These are phyloP conservation scores for Luscinia luscinia DNA, from an alignment of 2,797 vertebrate species.

Conservation along the genomic window DNA sequence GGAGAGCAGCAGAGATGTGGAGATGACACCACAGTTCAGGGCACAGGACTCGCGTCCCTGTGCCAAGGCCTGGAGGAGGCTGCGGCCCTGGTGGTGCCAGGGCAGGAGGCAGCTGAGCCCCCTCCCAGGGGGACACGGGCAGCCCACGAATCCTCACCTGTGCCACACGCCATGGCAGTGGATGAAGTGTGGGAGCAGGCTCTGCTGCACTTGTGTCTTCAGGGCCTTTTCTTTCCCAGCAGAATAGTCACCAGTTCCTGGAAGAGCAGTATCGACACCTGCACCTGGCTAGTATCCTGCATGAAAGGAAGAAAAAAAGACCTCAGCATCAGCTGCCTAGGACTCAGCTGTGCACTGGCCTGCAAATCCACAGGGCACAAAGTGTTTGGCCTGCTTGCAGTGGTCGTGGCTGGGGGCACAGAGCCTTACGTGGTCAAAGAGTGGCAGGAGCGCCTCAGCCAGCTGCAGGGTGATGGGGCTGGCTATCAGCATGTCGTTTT, in stretches of 20 bases:
- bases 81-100: too few species aligned
- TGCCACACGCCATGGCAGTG: accelerated
- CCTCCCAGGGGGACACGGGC: too few species aligned
- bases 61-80: too few species aligned
- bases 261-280: neutral
- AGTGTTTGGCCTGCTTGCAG: neutral
- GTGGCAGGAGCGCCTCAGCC: accelerated
- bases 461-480: neutral
- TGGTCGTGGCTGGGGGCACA: accelerated
- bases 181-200: neutral
- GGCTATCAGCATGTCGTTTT: neutral
- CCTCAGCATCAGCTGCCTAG: neutral
- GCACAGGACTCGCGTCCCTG: too few species aligned
- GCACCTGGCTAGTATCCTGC: neutral
- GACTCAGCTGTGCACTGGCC: too few species aligned
- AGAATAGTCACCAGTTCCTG: neutral
- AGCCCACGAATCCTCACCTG: neutral
- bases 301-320: too few species aligned
- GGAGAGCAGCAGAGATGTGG: too few species aligned
- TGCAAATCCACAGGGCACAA: neutral
- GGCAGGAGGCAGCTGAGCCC: too few species aligned
- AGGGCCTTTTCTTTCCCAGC: neutral
- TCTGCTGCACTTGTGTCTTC: accelerated
- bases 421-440: neutral
- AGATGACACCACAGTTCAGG: too few species aligned